A percentile compares a stretch with the other conserved stretches of the same genome.
phyloP scores from a whole-genome alignment of 2,113 vertebrate species.

The Pomatorhinus ruficollis region DNA sequence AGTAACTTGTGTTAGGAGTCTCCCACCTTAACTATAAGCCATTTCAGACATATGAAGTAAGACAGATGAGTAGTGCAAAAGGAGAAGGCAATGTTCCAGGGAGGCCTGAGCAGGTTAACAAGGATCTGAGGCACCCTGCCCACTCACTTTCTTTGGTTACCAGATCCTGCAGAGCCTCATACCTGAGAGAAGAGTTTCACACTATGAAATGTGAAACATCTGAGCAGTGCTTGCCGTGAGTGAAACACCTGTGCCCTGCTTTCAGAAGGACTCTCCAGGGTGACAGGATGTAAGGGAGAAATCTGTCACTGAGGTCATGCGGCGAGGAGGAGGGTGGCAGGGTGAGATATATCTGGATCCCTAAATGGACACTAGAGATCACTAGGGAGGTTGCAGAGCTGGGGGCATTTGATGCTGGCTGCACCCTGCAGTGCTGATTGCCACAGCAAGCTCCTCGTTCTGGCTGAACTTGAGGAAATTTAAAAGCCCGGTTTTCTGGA shows the following conservation, averaged over 20 bases:
- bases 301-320: not conserved
- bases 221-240: not conserved
- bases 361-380: not conserved
- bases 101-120: not conserved
- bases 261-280: not conserved
- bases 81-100: not conserved
- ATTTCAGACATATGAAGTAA: not conserved
- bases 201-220: not conserved
- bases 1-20: not conserved
- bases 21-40: not conserved
- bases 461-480: not conserved
- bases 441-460: not conserved
- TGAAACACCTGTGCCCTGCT: not conserved
- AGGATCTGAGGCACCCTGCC: not conserved
- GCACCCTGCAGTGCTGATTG: not conserved
- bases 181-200: rapidly evolving
- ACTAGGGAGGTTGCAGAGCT: not conserved
- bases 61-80: not conserved
- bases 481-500: not conserved
- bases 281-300: not conserved
- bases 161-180: not conserved
- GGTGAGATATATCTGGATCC: not conserved
- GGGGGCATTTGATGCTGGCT: not conserved
- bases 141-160: not conserved
- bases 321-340: not conserved